Base-by-base conservation (phyloP, 1,140 invertebrate species). In the Camponotus floridanus region DNA sequence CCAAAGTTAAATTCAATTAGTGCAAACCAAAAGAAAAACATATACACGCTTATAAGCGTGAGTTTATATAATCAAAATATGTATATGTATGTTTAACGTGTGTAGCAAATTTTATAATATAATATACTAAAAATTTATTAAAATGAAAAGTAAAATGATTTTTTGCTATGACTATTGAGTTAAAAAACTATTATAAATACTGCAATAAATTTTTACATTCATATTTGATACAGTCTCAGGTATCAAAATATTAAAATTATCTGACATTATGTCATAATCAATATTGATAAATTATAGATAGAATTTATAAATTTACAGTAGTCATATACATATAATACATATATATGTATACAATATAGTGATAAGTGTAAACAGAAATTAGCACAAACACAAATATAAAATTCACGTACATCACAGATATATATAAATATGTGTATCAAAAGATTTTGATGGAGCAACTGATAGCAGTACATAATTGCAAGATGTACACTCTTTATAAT, bases 1-100 rank as follows among this genome's bases (percentile, higher is more conserved):
- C 13, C 26, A 83, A 74, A 74, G 26, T 83, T 5, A 83, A 83
- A 83, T 83, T 8, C 13, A n/a, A 74, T 74, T 83, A 83, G 45
- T 61, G 55, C 55, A 73, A 71, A 83, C 26, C 45, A n/a, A 71
- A 6, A 31, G 71, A 61, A 80, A 80, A 39, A 18, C 62, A 51
- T 64, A n/a, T 67, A 68, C 39, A 80, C 48, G 31, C 33, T 68
- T 81, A 26, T 74, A 15, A 73, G 62, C 26, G 26, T 83, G 15
- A 51, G 45, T 13, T 61, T 61, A 26, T 62, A 18, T 57, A 81
- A 26, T 33, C 9, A 61, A 39, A 36, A 5, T 33, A 68, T 31
- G 42, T 7, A 26, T 45, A 55, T 61, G 59, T 55, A 13, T 59
- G 57, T 42, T 21, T n/a, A 62, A 15, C 13, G 13, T 79, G 4